phyloP scores from a whole-genome alignment of 2,888 invertebrate genomes.

The Pseudococcus viburni region DNA sequence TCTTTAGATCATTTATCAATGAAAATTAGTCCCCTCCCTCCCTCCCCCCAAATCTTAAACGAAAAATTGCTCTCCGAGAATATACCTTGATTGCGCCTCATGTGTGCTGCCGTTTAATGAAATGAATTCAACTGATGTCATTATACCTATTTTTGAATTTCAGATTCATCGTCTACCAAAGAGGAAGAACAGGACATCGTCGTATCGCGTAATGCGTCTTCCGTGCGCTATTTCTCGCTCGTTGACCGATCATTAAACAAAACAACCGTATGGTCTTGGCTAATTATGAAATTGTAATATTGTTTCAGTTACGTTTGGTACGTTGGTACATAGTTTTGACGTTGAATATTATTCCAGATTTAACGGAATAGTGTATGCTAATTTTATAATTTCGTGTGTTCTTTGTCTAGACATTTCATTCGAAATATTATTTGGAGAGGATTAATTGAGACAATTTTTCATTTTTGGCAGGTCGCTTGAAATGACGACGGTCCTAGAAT shows the following conservation, averaged over 20 bases:
- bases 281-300: conserved; percentile 27
- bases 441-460: background rate
- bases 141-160: background rate
- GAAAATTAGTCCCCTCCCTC: too few species aligned
- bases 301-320: conserved; percentile 11
- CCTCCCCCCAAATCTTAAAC: too few species aligned
- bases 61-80: too few species aligned
- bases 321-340: background rate
- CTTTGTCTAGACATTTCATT: background rate
- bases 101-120: too few species aligned
- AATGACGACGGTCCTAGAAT: background rate
- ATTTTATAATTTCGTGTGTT: background rate
- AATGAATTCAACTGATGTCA: background rate
- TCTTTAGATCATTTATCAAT: too few species aligned
- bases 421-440: background rate
- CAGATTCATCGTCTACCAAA: background rate
- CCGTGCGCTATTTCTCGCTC: background rate
- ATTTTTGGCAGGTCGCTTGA: background rate
- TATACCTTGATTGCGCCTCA: too few species aligned
- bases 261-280: background rate
- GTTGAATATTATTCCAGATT: background rate
- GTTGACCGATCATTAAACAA: conserved; percentile 52
- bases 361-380: background rate
- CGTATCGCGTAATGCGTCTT: background rate
- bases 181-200: background rate